Percentiles rank a stretch among this genome's conserved stretches.
phyloP scores from a whole-genome alignment of 2,797 vertebrate species.

The Iguana delicatissima region DNA sequence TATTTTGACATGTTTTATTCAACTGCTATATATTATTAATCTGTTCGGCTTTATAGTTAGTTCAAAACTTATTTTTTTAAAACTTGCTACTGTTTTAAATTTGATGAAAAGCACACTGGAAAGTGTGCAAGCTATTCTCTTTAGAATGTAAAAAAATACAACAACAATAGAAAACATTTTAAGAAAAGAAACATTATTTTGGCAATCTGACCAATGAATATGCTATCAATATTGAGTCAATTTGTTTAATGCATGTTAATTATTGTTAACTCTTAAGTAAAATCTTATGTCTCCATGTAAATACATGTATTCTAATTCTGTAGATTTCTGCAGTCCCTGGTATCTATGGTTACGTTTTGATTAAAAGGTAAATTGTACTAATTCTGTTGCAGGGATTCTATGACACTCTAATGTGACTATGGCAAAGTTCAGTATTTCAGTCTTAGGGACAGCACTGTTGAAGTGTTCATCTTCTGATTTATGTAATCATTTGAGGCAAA shows the following conservation, averaged over 20 bases:
- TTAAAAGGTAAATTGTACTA: constrained; percentile 49
- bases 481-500: not conserved
- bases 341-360: constrained; percentile 4
- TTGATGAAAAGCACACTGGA: constrained; percentile 11
- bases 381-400: not conserved
- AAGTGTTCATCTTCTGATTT: not conserved
- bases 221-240: not conserved
- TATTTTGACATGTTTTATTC: not conserved
- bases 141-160: not conserved
- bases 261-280: not conserved
- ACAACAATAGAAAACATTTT: not conserved
- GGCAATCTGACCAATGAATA: not conserved
- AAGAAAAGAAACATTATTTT: not conserved
- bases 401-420: not conserved
- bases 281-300: constrained; percentile 12
- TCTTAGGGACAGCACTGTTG: not conserved
- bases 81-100: not conserved
- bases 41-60: not conserved
- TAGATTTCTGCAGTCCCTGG: not conserved
- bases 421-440: not conserved
- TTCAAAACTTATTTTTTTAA: not conserved
- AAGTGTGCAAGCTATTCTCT: not conserved
- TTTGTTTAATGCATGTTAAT: constrained; percentile 25
- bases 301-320: not conserved
- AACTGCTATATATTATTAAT: not conserved